Conservation (phyloP, 1,140 invertebrate genomes). For the Chelonus insularis region DNA sequence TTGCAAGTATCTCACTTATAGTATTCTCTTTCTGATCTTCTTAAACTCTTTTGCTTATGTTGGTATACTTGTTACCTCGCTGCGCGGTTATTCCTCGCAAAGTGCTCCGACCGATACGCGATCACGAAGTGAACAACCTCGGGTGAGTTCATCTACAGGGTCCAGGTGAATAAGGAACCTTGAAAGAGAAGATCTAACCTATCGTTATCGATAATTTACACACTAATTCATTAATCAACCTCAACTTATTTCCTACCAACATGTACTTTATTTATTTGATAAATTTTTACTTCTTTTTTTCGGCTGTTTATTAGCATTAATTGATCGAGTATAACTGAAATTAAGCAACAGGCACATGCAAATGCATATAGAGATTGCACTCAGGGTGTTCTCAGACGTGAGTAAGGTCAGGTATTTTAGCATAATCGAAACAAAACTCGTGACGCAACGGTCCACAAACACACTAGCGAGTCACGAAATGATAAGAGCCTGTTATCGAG, state of each 20-base stretch:
- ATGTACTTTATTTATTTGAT: no score
- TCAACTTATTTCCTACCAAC: no score
- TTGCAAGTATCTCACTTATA: background rate
- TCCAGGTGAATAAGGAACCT: conserved; percentile 20
- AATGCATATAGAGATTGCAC: no score
- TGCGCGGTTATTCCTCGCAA: conserved; percentile 12
- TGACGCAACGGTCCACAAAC: conserved; percentile 10
- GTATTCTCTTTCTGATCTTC: background rate
- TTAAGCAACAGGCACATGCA: no score
- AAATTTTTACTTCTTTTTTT: no score
- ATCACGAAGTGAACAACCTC: conserved; percentile 26
- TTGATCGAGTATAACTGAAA: no score
- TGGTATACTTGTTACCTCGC: background rate
- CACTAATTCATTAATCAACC: no score
- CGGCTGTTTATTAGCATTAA: no score
- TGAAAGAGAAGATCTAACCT: no score
- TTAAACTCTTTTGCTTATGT: background rate
- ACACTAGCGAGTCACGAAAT: background rate
- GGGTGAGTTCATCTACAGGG: conserved; percentile 18
- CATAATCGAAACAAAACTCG: conserved; percentile 32
- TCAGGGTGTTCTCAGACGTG: no score
- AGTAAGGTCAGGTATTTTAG: conserved; percentile 44
- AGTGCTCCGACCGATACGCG: conserved; percentile 26
- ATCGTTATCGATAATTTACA: no score
- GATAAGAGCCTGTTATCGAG: conserved; percentile 4